A percentile compares a stretch with the other conserved stretches of the same genome.
phyloP scores from a whole-genome alignment of 1,140 invertebrate genomes.

The Platyscapa corneri region DNA sequence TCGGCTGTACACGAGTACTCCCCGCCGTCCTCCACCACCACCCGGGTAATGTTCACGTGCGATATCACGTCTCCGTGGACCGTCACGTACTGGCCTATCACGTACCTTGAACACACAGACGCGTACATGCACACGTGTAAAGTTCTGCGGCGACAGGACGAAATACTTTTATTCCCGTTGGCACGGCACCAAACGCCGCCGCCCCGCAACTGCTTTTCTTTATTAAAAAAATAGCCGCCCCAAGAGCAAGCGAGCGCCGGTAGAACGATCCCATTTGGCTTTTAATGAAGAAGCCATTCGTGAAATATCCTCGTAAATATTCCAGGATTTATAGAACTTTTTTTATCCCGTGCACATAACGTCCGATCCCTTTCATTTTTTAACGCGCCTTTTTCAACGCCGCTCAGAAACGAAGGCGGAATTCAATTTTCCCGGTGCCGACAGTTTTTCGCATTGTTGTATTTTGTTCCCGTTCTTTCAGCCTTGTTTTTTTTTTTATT shows the following conservation, averaged over 20 bases:
- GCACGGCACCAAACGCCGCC: background rate
- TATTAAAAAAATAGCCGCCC: conserved; percentile 11
- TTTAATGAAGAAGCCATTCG: conserved; percentile 42
- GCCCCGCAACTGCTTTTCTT: conserved; percentile 1
- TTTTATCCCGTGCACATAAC: background rate
- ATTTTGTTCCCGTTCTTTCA: background rate
- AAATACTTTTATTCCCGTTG: conserved; percentile 21
- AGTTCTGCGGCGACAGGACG: background rate
- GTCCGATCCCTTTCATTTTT: background rate
- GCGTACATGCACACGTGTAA: conserved; percentile 40
- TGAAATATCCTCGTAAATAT: conserved; percentile 32
- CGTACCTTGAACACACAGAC: conserved; percentile 77
- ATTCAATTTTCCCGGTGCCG: conserved; percentile 6
- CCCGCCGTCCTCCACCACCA: conserved; percentile 90
- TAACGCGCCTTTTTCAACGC: background rate
- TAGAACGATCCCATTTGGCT: background rate
- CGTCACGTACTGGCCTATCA: conserved; percentile 88
- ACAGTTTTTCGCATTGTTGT: background rate
- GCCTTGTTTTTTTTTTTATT: background rate
- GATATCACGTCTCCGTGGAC: conserved; percentile 89
- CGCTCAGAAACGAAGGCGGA: background rate
- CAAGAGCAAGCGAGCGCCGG: background rate
- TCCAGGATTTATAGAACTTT: conserved; percentile 19
- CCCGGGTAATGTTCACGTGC: conserved; percentile 89
- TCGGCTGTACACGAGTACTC: conserved; percentile 88